A percentile compares a stretch with the other conserved stretches of the same genome.
Conservation (phyloP, 2,888 invertebrate species). For the Gryllus longicercus region DNA sequence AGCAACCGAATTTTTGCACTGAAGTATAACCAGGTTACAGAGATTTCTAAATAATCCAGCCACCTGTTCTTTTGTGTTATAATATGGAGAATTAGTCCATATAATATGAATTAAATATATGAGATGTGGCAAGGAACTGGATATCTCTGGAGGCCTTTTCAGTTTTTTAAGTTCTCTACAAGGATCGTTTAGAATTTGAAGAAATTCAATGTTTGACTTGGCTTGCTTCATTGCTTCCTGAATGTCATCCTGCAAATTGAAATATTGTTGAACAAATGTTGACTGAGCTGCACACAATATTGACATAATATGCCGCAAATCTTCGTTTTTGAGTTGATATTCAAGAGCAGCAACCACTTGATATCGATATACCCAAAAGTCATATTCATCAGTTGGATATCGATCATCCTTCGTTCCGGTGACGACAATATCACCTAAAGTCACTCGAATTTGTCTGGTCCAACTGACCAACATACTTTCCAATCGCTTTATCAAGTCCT, state of each 20-base stretch:
- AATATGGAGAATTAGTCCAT: slow-evolving; percentile 79
- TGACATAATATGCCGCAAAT: slow-evolving; percentile 62
- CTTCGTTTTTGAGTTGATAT: slow-evolving; percentile 62
- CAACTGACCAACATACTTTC: slow-evolving; percentile 85
- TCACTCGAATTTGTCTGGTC: slow-evolving; percentile 81
- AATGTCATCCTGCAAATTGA: slow-evolving; percentile 61
- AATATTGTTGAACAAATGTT: slow-evolving; percentile 69
- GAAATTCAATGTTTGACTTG: slow-evolving; percentile 75
- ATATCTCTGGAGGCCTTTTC: slow-evolving; percentile 62
- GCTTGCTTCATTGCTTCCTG: slow-evolving; percentile 63
- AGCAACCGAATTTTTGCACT: slow-evolving; percentile 67
- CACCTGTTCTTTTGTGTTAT: slow-evolving; percentile 65
- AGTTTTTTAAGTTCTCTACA: slow-evolving; percentile 64
- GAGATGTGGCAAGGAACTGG: slow-evolving; percentile 64
- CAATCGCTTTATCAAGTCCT: slow-evolving; percentile 75
- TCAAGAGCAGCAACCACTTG: slow-evolving; percentile 68
- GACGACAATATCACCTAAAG: slow-evolving; percentile 74
- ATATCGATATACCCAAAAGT: slow-evolving; percentile 77
- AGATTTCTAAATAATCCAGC: slow-evolving; percentile 68
- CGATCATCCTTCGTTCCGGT: slow-evolving; percentile 63
- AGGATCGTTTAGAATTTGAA: slow-evolving; percentile 70
- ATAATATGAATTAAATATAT: slow-evolving; percentile 76
- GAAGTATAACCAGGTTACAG: slow-evolving; percentile 80
- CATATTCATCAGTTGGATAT: slow-evolving; percentile 70
- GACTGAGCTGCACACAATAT: slow-evolving; percentile 67